Conservation (phyloP, 2,113 vertebrate genomes). For the Numenius arquata region DNA sequence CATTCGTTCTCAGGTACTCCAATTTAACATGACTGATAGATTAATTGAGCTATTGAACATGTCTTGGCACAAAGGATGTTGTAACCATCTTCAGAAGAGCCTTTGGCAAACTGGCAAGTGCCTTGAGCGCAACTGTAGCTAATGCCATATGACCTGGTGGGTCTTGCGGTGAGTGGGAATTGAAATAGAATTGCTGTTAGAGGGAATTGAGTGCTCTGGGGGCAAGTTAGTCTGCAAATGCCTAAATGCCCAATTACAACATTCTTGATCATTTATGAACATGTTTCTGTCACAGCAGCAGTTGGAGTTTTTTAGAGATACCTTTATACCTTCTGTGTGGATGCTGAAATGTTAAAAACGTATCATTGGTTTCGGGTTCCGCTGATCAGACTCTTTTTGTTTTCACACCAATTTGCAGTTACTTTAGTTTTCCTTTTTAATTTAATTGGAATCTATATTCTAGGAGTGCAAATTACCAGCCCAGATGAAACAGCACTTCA, state of each 20-base stretch:
- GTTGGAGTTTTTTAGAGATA: background rate
- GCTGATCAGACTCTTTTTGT: background rate
- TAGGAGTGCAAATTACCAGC: background rate
- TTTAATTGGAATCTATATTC: background rate
- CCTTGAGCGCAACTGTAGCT: background rate
- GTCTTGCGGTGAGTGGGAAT: background rate
- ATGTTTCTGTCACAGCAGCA: background rate
- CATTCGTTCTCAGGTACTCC: background rate
- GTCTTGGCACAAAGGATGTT: background rate
- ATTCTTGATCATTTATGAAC: background rate
- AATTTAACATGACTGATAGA: background rate
- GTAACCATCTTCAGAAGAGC: background rate
- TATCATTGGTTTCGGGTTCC: background rate
- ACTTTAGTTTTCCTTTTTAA: background rate
- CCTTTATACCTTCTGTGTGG: background rate
- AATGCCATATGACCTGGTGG: background rate
- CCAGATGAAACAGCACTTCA: background rate
- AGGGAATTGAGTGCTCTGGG: background rate
- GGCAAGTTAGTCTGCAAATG: background rate
- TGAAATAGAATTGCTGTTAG: background rate
- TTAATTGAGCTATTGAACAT: slow-evolving; percentile 14
- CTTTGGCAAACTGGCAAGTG: background rate
- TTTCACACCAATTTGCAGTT: background rate
- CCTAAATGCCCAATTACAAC: background rate
- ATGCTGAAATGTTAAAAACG: background rate